Base-by-base conservation (phyloP, 2,797 vertebrate species). In the Phataginus tricuspis region DNA sequence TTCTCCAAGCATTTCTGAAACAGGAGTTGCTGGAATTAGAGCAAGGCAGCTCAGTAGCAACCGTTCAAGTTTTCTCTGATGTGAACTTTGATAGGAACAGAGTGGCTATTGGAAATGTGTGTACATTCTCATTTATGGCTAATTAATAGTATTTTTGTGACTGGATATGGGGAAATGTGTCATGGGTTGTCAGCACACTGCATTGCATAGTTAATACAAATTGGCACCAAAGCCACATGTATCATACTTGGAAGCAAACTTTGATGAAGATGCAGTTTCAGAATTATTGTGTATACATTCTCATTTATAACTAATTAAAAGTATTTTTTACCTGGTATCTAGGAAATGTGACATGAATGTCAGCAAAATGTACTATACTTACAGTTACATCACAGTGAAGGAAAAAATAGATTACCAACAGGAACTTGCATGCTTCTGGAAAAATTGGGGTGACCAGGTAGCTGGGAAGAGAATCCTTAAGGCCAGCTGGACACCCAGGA, bases 301-400 rank as follows among this genome's bases (percentile, higher is more conserved):
- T 96, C 97, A 97, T 97, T 98, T 85, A 98, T 86, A 97, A 95
- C 49, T 98, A 98, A 98, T 98, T 98, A 97, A 97, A 98, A 98
- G 93, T 89, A 51, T 93, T 97, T 98, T 98, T 97, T 34, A 63
- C 88, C 59, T 97, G 91, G 74, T 96, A 95, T 92, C 49, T 66
- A 96, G 86, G 79, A 96, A 98, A 97, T 84, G 71, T 96, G 49
- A 95, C 97, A 96, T 55, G 12, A 97, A 95, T 96, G 90, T 57
- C 94, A 93, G 68, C 39, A 87, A 95, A 95, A 86, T 84, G n/a
- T 93, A 96, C 91, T 96, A 77, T 92, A 86, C 31, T 59, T 75
- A 94, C 86, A 95, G 72, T 83, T 98, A 64, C 53, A 97, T 96
- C 92, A 97, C 96, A 97, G 39, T 95, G 97, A 98, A 96, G 93